Conservation (phyloP, 2,113 vertebrate genomes). For the Cyphomyrus discorhynchus region DNA sequence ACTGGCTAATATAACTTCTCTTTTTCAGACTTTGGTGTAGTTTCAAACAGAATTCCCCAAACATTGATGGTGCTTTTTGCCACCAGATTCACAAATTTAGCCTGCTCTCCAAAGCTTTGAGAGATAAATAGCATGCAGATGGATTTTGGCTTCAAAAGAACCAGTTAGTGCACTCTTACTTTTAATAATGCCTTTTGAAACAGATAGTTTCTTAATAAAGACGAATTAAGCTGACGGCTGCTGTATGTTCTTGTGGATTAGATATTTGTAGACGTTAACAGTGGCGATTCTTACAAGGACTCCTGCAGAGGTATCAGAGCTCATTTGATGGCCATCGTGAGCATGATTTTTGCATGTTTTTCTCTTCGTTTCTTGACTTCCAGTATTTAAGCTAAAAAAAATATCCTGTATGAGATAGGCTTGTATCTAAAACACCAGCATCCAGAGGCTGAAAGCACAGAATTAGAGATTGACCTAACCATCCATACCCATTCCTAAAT, state of each 20-base stretch:
- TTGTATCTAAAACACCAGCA: neutral
- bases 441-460: neutral
- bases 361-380: neutral
- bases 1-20: neutral
- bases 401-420: neutral
- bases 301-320: neutral
- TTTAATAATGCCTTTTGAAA: neutral
- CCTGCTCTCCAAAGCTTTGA: too few species aligned
- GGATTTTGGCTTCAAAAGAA: neutral
- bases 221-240: neutral
- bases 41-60: neutral
- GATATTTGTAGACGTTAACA: neutral
- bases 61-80: neutral
- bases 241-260: neutral
- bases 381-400: neutral
- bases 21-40: neutral
- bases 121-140: neutral
- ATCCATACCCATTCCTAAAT: neutral
- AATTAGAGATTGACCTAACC: neutral
- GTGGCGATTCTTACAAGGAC: neutral
- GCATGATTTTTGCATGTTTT: neutral
- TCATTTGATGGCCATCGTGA: neutral
- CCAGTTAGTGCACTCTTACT: neutral
- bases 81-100: neutral
- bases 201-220: neutral